Percentiles rank a stretch among this genome's conserved stretches.
phyloP scores from a whole-genome alignment of 1,140 invertebrate species.

The Drosophila paulistorum region DNA sequence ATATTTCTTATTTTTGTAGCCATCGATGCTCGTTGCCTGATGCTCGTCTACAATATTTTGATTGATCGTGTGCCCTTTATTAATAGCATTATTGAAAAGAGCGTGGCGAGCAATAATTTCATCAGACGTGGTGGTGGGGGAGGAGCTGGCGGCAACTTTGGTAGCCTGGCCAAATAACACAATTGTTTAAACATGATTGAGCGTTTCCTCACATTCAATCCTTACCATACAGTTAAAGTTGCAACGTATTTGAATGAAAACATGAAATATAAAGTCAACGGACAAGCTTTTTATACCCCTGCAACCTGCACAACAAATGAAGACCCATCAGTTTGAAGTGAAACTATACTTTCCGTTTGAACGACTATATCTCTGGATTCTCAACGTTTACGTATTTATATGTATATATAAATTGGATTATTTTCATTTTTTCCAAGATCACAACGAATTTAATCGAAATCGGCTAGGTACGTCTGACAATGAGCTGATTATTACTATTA shows the following conservation, averaged over 20 bases:
- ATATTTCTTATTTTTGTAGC: conserved; percentile 83
- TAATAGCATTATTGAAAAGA: conserved; percentile 84
- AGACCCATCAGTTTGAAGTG: background rate
- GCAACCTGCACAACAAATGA: background rate
- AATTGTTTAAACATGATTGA: conserved; percentile 31
- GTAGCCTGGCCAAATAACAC: conserved; percentile 52
- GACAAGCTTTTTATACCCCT: background rate
- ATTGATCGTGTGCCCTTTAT: conserved; percentile 84
- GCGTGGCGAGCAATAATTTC: conserved; percentile 79
- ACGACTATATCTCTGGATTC: too few relatives aligned
- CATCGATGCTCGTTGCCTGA: conserved; percentile 90
- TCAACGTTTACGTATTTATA: too few relatives aligned
- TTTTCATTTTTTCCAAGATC: too few relatives aligned
- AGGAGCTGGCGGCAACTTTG: background rate
- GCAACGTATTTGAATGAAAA: conserved; percentile 74
- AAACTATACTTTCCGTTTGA: too few relatives aligned
- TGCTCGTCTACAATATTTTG: conserved; percentile 88
- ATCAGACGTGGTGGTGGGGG: conserved; percentile 42
- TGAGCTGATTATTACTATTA: too few relatives aligned
- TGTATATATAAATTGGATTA: too few relatives aligned
- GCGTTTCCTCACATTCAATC: conserved; percentile 22
- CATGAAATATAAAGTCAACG: background rate
- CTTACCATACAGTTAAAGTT: conserved; percentile 50
- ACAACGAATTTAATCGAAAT: too few relatives aligned
- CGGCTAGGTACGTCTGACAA: too few relatives aligned